These are phyloP conservation scores for Batillaria attramentaria DNA, from an alignment of 1,140 invertebrate genomes.

Conservation along the genomic window DNA sequence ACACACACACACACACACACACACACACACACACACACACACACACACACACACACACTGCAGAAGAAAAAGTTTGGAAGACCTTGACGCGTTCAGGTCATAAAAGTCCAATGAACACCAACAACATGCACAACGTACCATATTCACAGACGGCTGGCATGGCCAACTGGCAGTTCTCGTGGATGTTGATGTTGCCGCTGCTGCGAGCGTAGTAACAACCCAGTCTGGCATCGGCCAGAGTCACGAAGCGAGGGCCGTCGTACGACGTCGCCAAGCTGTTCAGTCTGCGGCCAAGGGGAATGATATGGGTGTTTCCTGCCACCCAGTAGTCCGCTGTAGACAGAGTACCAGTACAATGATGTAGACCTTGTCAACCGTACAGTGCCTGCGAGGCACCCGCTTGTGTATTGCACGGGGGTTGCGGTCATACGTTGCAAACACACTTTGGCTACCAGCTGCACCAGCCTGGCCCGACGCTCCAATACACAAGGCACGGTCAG, in stretches of 20 bases:
- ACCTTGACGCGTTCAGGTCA: neutral
- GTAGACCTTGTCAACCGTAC: too few species aligned
- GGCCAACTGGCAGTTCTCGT: neutral
- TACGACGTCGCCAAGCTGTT: neutral
- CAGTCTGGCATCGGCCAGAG: neutral
- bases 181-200: neutral
- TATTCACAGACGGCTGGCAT: constrained; percentile 5
- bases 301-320: neutral
- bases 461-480: too few species aligned
- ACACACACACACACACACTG: neutral
- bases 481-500: too few species aligned
- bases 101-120: neutral
- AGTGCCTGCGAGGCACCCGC: too few species aligned
- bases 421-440: too few species aligned
- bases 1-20: constrained; percentile 21
- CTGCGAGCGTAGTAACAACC: constrained; percentile 11
- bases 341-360: too few species aligned
- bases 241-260: neutral
- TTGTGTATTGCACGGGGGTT: too few species aligned
- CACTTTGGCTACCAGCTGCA: too few species aligned
- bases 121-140: neutral
- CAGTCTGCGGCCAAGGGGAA: too few species aligned
- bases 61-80: neutral
- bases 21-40: neutral
- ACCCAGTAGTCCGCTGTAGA: neutral